phyloP scores from a whole-genome alignment of 2,888 invertebrate species.

The Pecten maximus region DNA sequence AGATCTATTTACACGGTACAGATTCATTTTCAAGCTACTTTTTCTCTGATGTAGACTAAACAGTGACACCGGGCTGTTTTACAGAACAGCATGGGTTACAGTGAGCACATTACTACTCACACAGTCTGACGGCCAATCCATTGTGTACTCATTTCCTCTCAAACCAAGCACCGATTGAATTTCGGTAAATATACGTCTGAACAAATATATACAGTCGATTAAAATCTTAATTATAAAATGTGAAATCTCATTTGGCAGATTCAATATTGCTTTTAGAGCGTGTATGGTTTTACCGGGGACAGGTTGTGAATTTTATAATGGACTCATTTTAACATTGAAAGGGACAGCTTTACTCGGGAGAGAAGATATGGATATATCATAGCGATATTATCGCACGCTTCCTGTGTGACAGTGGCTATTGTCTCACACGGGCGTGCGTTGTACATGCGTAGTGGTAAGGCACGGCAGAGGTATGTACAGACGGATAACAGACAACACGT shows the following conservation, averaged over 20 bases:
- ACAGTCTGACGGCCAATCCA: neutral
- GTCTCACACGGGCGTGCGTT: neutral
- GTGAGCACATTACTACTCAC: neutral
- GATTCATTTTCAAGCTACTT: constrained; percentile 33
- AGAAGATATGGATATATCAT: neutral
- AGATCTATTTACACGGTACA: constrained; percentile 22
- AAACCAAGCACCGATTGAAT: constrained; percentile 20
- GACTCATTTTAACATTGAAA: constrained; percentile 3
- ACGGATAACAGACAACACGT: too few relatives aligned
- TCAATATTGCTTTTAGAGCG: constrained; percentile 17
- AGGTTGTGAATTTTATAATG: neutral
- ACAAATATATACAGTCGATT: constrained; percentile 33
- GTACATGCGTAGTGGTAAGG: neutral
- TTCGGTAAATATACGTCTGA: constrained; percentile 11
- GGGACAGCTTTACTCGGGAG: constrained; percentile 2
- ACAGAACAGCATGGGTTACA: neutral
- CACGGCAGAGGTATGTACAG: neutral
- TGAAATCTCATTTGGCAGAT: constrained; percentile 16
- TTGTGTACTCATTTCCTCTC: constrained; percentile 19
- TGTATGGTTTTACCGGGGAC: constrained; percentile 17
- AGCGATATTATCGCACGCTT: neutral
- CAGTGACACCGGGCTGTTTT: constrained; percentile 15
- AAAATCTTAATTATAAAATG: constrained; percentile 31
- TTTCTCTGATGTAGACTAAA: constrained; percentile 9
- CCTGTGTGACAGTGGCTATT: neutral